These are phyloP conservation scores for Turritopsis dohrnii DNA, from an alignment of 30 jellyfish, hydroid and myxozoan species.

Conservation along the genomic window DNA sequence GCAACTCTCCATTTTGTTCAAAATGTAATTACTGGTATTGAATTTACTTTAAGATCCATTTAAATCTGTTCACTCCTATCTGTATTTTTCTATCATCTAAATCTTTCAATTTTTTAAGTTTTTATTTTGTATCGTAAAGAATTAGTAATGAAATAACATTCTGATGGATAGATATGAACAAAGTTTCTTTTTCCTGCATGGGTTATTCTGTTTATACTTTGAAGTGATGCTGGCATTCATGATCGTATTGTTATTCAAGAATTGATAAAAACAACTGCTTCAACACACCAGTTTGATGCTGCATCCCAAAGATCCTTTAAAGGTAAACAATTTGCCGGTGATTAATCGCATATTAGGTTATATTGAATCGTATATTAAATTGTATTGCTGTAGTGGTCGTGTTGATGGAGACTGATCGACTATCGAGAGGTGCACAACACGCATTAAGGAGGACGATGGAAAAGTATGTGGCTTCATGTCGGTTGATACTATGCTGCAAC, in stretches of 20 bases:
- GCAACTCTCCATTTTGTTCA: no score
- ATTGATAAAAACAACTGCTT: conserved; percentile 92
- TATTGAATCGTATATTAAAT: no score
- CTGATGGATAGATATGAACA: neutral
- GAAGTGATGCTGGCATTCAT: conserved; percentile 97
- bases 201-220: neutral
- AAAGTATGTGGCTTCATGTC: conserved; percentile 89
- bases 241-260: conserved; percentile 99
- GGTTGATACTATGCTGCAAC: conserved; percentile 83
- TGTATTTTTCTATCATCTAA: no score
- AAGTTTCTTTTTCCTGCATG: neutral
- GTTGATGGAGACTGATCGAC: conserved; percentile 85
- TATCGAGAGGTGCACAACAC: conserved; percentile 99
- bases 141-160: no score
- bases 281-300: conserved; percentile 89
- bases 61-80: no score
- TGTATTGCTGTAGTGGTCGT: conserved; percentile 58
- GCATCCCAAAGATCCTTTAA: conserved; percentile 84
- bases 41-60: no score
- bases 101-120: no score
- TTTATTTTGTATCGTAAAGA: no score
- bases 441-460: conserved; percentile 99
- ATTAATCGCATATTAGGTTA: no score
- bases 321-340: no score
- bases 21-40: no score